Conservation (phyloP, 2,113 vertebrate species). For the Philantomba maxwellii region DNA sequence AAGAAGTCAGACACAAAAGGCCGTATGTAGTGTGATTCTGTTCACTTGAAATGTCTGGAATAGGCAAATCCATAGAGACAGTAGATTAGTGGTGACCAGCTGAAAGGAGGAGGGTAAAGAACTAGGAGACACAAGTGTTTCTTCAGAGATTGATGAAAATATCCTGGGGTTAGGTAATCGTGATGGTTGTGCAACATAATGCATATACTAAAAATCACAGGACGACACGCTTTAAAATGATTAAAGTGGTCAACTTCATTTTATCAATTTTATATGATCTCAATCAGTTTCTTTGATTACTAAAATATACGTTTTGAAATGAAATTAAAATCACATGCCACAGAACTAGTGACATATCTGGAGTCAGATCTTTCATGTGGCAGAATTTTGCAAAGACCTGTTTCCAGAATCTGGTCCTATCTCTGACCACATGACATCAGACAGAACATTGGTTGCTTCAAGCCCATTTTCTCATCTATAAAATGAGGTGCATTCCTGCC, state of each 20-base stretch:
- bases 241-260: not conserved
- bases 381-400: not conserved
- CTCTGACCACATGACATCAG: not conserved
- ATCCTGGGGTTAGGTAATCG: not conserved
- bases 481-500: not conserved
- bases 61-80: not conserved
- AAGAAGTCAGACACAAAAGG: not conserved
- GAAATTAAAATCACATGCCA: not conserved
- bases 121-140: not conserved
- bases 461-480: not conserved
- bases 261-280: not conserved
- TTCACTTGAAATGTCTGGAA: not conserved
- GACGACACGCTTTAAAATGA: not conserved
- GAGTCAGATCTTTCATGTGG: not conserved
- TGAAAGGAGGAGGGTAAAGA: not conserved
- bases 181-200: not conserved
- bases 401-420: not conserved
- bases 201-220: not conserved
- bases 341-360: not conserved
- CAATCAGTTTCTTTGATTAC: not conserved
- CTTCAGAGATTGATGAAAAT: not conserved
- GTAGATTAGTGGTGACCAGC: not conserved
- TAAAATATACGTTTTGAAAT: not conserved
- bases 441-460: not conserved
- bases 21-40: not conserved